These are phyloP conservation scores for Sardina pilchardus DNA, from an alignment of 2,113 vertebrate species.

Conservation along the genomic window DNA sequence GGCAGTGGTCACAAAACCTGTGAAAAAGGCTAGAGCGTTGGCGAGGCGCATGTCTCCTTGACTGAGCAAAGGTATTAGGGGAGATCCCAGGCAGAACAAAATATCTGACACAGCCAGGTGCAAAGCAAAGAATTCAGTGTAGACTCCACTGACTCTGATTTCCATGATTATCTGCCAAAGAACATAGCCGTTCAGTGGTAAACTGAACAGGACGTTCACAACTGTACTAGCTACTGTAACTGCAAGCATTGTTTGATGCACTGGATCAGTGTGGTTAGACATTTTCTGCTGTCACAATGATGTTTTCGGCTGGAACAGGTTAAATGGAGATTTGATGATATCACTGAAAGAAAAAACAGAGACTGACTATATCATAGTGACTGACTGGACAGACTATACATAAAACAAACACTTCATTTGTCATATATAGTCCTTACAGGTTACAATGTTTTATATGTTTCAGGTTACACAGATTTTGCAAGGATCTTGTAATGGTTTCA, in stretches of 20 bases:
- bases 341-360: background rate
- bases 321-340: background rate
- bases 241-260: background rate
- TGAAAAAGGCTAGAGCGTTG: background rate
- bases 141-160: background rate
- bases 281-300: background rate
- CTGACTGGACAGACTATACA: background rate
- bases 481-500: too few relatives aligned
- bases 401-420: too few relatives aligned
- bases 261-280: background rate
- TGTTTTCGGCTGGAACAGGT: background rate
- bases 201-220: background rate
- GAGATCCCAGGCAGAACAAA: background rate
- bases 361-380: background rate
- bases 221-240: background rate
- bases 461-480: too few relatives aligned
- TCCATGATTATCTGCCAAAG: background rate
- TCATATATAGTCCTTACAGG: too few relatives aligned
- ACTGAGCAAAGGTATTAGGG: background rate
- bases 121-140: background rate
- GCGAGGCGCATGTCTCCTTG: background rate
- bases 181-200: background rate
- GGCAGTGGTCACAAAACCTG: constrained; percentile 5
- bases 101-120: background rate
- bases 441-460: too few relatives aligned